Percentiles rank a stretch among this genome's conserved stretches.
Conservation (phyloP, 2,113 vertebrate genomes). For the Grus americana region DNA sequence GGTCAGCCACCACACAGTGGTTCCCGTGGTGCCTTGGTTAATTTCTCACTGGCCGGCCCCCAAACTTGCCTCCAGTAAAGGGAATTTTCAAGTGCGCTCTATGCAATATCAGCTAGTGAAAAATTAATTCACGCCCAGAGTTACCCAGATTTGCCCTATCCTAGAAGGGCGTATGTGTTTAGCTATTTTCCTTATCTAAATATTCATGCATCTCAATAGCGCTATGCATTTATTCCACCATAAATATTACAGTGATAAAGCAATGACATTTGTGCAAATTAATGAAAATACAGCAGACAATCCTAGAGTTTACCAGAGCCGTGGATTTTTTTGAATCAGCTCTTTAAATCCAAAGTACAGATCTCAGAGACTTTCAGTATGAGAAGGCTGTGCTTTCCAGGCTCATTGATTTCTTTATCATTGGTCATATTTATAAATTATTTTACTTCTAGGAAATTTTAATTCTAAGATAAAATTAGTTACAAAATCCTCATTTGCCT, state of each 20-base stretch:
- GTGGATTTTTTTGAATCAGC: not conserved
- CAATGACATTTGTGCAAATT: not conserved
- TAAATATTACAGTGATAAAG: not conserved
- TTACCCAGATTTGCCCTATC: not conserved
- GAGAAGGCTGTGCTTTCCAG: not conserved
- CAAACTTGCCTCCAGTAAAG: not conserved
- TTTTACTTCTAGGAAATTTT: not conserved
- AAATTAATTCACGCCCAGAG: not conserved
- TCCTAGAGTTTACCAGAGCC: not conserved
- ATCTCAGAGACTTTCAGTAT: not conserved
- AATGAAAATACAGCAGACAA: not conserved
- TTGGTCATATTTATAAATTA: not conserved
- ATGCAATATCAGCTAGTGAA: not conserved
- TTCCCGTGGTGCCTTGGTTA: not conserved
- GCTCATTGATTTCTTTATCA: not conserved
- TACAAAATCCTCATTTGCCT: not conserved
- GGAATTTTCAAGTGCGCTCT: not conserved
- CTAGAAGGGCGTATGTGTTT: not conserved
- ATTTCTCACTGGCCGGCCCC: not conserved
- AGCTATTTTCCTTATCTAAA: not conserved
- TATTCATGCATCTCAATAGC: not conserved
- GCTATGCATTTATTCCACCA: not conserved
- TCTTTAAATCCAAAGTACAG: not conserved
- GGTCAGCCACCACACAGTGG: not conserved
- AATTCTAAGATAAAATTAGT: not conserved